A percentile compares a stretch with the other conserved stretches of the same genome.
Evolutionary conservation across 2,797 vertebrate species (phyloP).

Genomic region (Triplophysa yarkandensis): DNA sequence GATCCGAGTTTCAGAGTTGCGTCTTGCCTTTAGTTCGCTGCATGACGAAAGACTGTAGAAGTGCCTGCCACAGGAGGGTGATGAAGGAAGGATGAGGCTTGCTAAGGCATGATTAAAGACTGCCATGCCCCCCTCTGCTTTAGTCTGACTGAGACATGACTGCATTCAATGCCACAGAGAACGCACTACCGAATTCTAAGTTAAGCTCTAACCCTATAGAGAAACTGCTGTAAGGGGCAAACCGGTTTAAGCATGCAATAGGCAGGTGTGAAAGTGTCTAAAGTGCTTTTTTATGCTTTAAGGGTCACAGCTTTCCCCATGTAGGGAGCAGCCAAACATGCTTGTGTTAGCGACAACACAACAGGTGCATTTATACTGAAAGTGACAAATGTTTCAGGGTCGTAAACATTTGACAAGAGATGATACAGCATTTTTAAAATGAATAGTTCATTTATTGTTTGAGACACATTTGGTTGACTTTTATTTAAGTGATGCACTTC

Average conservation of each 20-base stretch:
- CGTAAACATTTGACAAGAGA: not conserved
- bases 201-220: not conserved
- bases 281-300: not conserved
- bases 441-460: not conserved
- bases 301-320: not conserved
- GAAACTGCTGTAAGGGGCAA: constrained; percentile 7
- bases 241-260: constrained; percentile 23
- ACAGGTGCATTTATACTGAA: not conserved
- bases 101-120: constrained; percentile 35
- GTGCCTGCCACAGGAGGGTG: constrained; percentile 23
- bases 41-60: constrained; percentile 30
- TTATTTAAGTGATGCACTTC: not conserved
- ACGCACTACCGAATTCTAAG: constrained; percentile 4
- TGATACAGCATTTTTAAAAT: too few relatives aligned
- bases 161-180: constrained; percentile 21
- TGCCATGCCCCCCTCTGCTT: constrained; percentile 15
- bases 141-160: constrained; percentile 24
- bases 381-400: not conserved
- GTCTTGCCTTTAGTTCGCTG: constrained; percentile 18
- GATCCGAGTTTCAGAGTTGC: not conserved
- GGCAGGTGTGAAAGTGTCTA: not conserved
- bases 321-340: not conserved
- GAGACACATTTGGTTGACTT: not conserved
- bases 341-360: not conserved
- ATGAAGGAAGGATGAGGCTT: constrained; percentile 40